Base-by-base conservation (phyloP, 2,888 invertebrate genomes). In the Julus scanicus region DNA sequence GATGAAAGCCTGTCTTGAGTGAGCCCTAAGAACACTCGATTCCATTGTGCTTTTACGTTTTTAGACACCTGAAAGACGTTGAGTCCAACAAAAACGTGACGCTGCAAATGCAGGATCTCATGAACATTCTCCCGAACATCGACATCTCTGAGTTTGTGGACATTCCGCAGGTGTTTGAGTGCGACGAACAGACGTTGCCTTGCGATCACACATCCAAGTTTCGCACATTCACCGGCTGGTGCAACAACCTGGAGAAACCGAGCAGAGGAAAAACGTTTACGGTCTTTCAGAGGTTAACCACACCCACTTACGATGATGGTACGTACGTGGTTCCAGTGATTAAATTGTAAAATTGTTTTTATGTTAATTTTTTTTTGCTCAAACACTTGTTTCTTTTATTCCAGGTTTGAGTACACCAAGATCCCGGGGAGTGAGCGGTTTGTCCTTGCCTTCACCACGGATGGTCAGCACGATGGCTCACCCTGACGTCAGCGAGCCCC, bases 241-340 rank as follows among this genome's bases (percentile, higher is more conserved):
- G 98, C 91, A 98, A 98, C 91, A 98, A 98, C 91, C 92, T 97
- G 87, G 94, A 96, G 53, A 96, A 96, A 91, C 97, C 97, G 0
- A 94, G 94, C 89, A 94, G 96, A 91, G 98, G 97, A 29, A 96
- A 96, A 91, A 95, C 97, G 90, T 93, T 97, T 91, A 96, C 97
- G 0, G 96, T 96, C 0, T 97, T 98, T 91, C 95, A 96, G 0
- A 94, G 98, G 90, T 93, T 98, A 89, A 91, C 98, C 89, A 97
- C 97, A 0, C 96, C 97, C 2, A 95, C 95, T 88, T 98, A 98
- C 92, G 97, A 97, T 92, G 97, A 98, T 92, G 97, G 95, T 95
- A 91, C 0, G 95, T 95, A 91, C 0, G 29, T 29, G 29, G 0
- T 29, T 29, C 29, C 29, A 1, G 29, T 29, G 29, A 29, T 29